Evolutionary conservation across 2,888 invertebrate species (phyloP).

Genomic region (Thymelicus sylvestris): DNA sequence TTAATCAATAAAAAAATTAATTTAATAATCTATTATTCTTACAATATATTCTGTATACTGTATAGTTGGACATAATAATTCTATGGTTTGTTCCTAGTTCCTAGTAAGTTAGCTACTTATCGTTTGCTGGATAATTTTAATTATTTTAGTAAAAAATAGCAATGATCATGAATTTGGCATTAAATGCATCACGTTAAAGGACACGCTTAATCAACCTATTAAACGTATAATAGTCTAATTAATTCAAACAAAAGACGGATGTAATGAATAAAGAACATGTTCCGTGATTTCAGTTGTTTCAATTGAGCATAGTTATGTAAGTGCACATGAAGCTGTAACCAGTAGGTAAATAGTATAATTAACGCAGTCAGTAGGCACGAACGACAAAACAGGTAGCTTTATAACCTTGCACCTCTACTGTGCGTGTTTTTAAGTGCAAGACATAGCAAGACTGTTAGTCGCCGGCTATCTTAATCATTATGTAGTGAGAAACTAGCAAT

Average conservation of each 20-base stretch:
- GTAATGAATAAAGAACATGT: not conserved
- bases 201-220: not conserved
- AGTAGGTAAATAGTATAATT: constrained; percentile 33
- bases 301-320: constrained; percentile 11
- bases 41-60: too few relatives aligned
- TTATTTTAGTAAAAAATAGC: too few relatives aligned
- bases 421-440: constrained; percentile 58
- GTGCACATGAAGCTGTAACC: not conserved
- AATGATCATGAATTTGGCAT: constrained; percentile 6
- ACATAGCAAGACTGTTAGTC: constrained; percentile 50
- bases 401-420: constrained; percentile 66
- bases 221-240: not conserved
- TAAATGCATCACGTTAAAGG: not conserved
- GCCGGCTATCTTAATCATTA: constrained; percentile 60
- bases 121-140: too few relatives aligned
- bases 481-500: constrained; percentile 68
- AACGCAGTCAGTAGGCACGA: constrained; percentile 23
- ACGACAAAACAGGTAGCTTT: constrained; percentile 34
- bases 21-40: not conserved
- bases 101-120: too few relatives aligned
- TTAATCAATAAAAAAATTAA: constrained; percentile 3
- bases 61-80: too few relatives aligned
- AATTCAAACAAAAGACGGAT: not conserved
- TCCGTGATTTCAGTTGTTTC: constrained; percentile 7
- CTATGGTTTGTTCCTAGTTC: not conserved